These are phyloP conservation scores for Montipora capitata DNA, from an alignment of 92 coral and sea anemone genomes.

Conservation along the genomic window DNA sequence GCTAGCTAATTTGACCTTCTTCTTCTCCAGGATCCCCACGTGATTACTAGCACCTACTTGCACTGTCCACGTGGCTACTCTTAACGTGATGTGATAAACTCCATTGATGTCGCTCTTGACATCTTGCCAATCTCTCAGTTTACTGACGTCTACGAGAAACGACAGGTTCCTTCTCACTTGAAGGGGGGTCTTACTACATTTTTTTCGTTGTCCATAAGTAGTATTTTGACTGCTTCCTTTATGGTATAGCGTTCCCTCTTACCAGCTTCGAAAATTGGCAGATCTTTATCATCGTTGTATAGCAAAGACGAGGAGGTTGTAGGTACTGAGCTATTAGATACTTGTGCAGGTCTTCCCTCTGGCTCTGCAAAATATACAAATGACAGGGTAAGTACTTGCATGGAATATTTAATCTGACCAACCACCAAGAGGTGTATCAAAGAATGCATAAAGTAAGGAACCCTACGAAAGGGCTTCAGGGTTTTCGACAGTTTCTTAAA, in stretches of 20 bases:
- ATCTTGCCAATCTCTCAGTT: constrained; percentile 49
- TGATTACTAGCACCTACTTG: constrained; percentile 21
- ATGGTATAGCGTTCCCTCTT: constrained; percentile 37
- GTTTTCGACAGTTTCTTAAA: constrained; percentile 1
- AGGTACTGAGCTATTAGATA: constrained; percentile 26
- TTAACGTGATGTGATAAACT: constrained; percentile 25
- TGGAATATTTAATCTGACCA: constrained; percentile 16
- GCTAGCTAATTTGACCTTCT: constrained; percentile 16
- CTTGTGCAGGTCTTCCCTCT: constrained; percentile 7
- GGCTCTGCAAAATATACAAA: constrained; percentile 10
- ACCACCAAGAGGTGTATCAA: constrained; percentile 3
- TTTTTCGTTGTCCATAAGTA: constrained; percentile 15
- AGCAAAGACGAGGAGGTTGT: constrained; percentile 1
- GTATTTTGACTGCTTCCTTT: constrained; percentile 28
- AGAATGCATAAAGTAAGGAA: background rate
- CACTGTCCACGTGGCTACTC: constrained; percentile 64
- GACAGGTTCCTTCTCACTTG: constrained; percentile 45
- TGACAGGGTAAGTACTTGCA: constrained; percentile 10
- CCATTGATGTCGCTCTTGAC: constrained; percentile 75
- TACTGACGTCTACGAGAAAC: constrained; percentile 55
- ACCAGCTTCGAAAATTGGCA: constrained; percentile 41
- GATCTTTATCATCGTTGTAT: constrained; percentile 8
- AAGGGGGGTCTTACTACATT: constrained; percentile 58
- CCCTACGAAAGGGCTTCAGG: background rate
- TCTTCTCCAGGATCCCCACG: constrained; percentile 37